Conservation (phyloP, 2,113 vertebrate species). For the Mustelus asterias region DNA sequence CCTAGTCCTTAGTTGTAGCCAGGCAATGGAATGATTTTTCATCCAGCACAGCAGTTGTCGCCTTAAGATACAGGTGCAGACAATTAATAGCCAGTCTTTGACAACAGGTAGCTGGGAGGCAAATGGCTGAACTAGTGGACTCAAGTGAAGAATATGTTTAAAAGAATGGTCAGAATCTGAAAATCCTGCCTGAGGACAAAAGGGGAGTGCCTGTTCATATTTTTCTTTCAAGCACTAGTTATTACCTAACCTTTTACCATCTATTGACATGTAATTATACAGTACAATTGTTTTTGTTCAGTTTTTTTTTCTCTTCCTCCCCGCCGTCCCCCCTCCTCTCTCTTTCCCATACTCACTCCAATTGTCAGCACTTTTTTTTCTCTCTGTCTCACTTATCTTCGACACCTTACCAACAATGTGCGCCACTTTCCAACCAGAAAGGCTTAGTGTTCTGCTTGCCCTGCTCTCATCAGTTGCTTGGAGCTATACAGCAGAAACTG, state of each 20-base stretch:
- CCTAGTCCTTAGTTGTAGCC: neutral
- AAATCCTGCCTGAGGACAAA: constrained; percentile 38
- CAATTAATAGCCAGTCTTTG: constrained; percentile 46
- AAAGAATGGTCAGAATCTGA: constrained; percentile 45
- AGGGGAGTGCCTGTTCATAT: constrained; percentile 43
- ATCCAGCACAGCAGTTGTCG: constrained; percentile 39
- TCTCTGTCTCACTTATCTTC: neutral
- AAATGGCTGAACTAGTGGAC: constrained; percentile 48
- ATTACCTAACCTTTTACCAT: constrained; percentile 48
- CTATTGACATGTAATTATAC: constrained; percentile 40
- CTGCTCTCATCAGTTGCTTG: neutral
- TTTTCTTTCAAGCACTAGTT: constrained; percentile 45
- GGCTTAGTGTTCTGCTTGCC: neutral
- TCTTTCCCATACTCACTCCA: neutral
- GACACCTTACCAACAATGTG: neutral
- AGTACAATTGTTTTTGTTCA: constrained; percentile 25
- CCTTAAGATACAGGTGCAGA: constrained; percentile 49
- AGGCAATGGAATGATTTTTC: constrained; percentile 36
- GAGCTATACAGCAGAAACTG: too few species aligned
- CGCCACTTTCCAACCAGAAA: neutral
- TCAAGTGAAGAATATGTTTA: constrained; percentile 48
- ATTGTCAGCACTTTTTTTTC: neutral
- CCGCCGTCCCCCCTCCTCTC: neutral
- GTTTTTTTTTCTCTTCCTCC: neutral
- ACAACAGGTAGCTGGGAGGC: constrained; percentile 48